Percentiles rank a stretch among this genome's conserved stretches.
These are phyloP conservation scores for Cataglyphis rosenhaueri DNA, from an alignment of 2,888 invertebrate species.

Conservation along the genomic window DNA sequence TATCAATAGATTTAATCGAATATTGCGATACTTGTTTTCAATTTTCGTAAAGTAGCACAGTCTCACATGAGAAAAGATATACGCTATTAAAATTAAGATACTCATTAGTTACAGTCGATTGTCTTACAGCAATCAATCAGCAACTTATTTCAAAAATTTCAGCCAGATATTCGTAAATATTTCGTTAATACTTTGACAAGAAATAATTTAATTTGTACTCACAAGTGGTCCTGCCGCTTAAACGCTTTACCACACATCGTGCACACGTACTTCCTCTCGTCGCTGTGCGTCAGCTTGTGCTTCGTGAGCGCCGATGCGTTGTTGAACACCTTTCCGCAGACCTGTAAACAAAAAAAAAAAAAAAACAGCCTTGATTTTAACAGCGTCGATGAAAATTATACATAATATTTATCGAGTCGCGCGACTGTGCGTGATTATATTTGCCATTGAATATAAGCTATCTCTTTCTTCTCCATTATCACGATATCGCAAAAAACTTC, in stretches of 20 bases:
- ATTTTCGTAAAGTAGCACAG: neutral
- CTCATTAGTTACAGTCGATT: neutral
- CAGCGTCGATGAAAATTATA: slow-evolving; percentile 32
- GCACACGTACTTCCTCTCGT: slow-evolving; percentile 98
- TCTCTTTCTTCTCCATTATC: neutral
- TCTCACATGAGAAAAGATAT: neutral
- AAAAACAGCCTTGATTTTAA: slow-evolving; percentile 52
- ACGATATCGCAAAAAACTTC: neutral
- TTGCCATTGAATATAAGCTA: neutral
- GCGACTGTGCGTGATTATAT: slow-evolving; percentile 13
- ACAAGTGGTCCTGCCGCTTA: slow-evolving; percentile 99
- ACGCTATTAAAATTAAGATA: neutral
- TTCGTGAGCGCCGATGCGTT: slow-evolving; percentile 98
- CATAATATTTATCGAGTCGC: slow-evolving; percentile 8
- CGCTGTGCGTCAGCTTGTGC: slow-evolving; percentile 99
- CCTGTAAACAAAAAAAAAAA: slow-evolving; percentile 86
- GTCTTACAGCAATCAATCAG: neutral
- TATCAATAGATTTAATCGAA: neutral
- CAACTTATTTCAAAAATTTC: neutral
- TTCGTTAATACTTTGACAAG: neutral
- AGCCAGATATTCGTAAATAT: neutral
- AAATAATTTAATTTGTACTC: slow-evolving; percentile 87
- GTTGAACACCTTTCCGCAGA: slow-evolving; percentile 98
- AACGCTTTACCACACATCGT: slow-evolving; percentile 98
- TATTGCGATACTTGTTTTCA: neutral